Conservation (phyloP, 1,140 invertebrate genomes). For the Tetramorium alpestre region DNA sequence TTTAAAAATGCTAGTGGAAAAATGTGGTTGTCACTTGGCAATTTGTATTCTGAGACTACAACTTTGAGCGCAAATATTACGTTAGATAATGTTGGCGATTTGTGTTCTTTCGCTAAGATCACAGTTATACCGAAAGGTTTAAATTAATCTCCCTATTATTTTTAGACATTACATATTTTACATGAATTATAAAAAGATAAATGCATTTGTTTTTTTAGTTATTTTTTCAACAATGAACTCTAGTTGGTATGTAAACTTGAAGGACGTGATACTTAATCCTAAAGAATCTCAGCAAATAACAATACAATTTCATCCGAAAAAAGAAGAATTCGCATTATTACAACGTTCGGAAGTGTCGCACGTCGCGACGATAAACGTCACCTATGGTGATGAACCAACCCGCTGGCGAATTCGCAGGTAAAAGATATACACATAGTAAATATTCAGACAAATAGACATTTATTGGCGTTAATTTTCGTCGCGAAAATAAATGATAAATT, state of each 20-base stretch:
- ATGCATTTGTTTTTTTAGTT: slow-evolving; percentile 71
- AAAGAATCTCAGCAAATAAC: slow-evolving; percentile 78
- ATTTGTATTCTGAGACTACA: slow-evolving; percentile 79
- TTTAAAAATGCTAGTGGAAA: slow-evolving; percentile 85
- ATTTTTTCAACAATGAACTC: slow-evolving; percentile 80
- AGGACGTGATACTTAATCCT: slow-evolving; percentile 80
- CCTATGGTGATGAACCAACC: slow-evolving; percentile 83
- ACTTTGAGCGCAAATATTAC: slow-evolving; percentile 80
- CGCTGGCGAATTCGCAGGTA: slow-evolving; percentile 83
- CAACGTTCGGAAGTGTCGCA: slow-evolving; percentile 78
- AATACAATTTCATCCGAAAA: slow-evolving; percentile 81
- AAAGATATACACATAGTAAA: not conserved
- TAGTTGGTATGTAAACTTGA: slow-evolving; percentile 82
- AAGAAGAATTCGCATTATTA: slow-evolving; percentile 78
- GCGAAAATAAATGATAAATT: not conserved
- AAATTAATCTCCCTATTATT: not conserved
- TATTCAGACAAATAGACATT: not conserved
- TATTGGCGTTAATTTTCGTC: not conserved
- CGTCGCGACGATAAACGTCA: slow-evolving; percentile 82
- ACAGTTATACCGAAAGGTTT: slow-evolving; percentile 84
- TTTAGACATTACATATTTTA: not conserved
- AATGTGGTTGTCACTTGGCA: slow-evolving; percentile 85
- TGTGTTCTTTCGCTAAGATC: slow-evolving; percentile 84
- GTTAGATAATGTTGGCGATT: slow-evolving; percentile 84
- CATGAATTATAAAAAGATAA: slow-evolving; percentile 4